phyloP scores from a whole-genome alignment of 2,888 invertebrate genomes.

The Xylota segnis region DNA sequence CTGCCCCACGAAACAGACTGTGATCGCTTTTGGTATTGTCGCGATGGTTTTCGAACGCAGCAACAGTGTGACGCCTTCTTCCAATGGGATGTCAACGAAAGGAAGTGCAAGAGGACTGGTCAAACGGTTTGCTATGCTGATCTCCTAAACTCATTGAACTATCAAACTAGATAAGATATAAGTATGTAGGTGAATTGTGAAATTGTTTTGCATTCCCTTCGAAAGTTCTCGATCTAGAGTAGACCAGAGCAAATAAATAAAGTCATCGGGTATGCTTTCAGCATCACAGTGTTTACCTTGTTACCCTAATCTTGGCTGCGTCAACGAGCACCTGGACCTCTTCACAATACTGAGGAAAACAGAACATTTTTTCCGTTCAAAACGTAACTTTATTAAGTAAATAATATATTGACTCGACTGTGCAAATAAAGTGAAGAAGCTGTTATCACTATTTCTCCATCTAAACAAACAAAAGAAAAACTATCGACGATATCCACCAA shows the following conservation, averaged over 20 bases:
- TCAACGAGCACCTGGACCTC: too few relatives aligned
- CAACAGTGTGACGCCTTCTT: conserved; percentile 72
- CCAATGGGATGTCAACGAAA: conserved; percentile 74
- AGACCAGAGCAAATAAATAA: too few relatives aligned
- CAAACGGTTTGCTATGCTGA: conserved; percentile 58
- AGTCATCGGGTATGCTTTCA: too few relatives aligned
- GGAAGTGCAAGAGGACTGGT: conserved; percentile 53
- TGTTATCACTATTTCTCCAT: background rate
- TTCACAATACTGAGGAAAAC: background rate
- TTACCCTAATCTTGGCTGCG: too few relatives aligned
- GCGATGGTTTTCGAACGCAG: conserved; percentile 50
- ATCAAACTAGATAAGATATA: background rate
- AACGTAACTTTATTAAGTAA: background rate
- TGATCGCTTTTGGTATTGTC: conserved; percentile 68
- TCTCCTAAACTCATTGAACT: background rate
- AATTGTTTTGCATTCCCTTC: background rate
- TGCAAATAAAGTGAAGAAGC: background rate
- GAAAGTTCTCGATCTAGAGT: too few relatives aligned
- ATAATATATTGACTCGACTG: background rate
- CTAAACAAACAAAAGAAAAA: background rate
- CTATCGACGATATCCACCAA: background rate
- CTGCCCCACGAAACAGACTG: conserved; percentile 69
- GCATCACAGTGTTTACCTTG: too few relatives aligned
- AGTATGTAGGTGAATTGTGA: background rate
- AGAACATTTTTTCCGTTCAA: background rate